Conservation (phyloP, 1,140 invertebrate species). For the Sitodiplosis mosellana region DNA sequence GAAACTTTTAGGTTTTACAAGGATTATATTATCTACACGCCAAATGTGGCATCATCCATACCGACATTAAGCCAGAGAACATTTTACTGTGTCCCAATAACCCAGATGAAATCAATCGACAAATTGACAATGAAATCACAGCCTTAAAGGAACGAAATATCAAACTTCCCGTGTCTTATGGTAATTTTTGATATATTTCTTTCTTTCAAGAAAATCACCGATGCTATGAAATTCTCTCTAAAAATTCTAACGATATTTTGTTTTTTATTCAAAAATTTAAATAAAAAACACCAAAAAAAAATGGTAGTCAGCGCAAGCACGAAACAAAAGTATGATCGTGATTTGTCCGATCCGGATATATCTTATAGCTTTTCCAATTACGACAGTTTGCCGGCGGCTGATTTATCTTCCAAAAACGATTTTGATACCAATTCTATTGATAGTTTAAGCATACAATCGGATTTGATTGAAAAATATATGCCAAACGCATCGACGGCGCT, state of each 20-base stretch:
- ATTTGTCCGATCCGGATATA: too few relatives aligned
- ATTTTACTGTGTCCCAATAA: constrained; percentile 75
- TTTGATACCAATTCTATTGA: neutral
- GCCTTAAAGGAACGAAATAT: constrained; percentile 42
- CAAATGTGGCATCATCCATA: constrained; percentile 97
- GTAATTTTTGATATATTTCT: constrained; percentile 9
- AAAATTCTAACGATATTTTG: too few relatives aligned
- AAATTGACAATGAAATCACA: constrained; percentile 75
- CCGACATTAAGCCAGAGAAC: constrained; percentile 99
- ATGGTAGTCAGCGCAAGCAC: too few relatives aligned
- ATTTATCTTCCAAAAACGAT: neutral
- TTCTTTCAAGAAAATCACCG: too few relatives aligned
- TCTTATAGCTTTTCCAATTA: too few relatives aligned
- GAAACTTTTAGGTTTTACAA: constrained; percentile 37
- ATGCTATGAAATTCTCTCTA: too few relatives aligned
- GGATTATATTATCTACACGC: constrained; percentile 92
- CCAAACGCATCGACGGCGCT: neutral
- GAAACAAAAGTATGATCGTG: too few relatives aligned
- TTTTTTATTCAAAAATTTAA: too few relatives aligned
- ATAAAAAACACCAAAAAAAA: too few relatives aligned
- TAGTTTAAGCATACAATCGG: too few relatives aligned
- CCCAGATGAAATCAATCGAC: constrained; percentile 70
- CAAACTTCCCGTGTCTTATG: constrained; percentile 25
- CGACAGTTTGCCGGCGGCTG: too few relatives aligned
- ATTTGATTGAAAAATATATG: too few relatives aligned